phyloP scores from a whole-genome alignment of 2,888 invertebrate genomes.

The Cabera pusaria region DNA sequence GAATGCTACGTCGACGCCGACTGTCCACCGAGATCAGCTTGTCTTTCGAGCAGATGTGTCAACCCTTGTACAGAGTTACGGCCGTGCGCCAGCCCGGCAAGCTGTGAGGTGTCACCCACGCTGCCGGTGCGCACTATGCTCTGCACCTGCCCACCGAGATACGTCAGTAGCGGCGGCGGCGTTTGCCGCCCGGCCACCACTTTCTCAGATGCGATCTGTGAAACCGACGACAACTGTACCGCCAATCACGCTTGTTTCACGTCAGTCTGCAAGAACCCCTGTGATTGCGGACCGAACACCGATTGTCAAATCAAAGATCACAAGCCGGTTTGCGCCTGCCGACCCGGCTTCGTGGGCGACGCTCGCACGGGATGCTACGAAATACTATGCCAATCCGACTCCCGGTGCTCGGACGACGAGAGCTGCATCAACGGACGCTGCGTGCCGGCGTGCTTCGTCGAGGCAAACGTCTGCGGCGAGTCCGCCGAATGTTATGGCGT shows the following conservation, averaged over 20 bases:
- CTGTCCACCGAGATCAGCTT: constrained; percentile 91
- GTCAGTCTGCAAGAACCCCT: constrained; percentile 92
- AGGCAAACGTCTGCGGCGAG: constrained; percentile 88
- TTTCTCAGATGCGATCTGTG: constrained; percentile 86
- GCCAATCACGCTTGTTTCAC: constrained; percentile 90
- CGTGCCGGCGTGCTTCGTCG: constrained; percentile 89
- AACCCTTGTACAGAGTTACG: constrained; percentile 91
- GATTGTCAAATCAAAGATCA: constrained; percentile 93
- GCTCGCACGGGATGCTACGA: constrained; percentile 91
- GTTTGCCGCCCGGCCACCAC: constrained; percentile 89
- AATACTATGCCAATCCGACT: constrained; percentile 88
- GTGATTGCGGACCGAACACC: constrained; percentile 93
- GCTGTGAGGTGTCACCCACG: constrained; percentile 91
- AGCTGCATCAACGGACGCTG: constrained; percentile 93
- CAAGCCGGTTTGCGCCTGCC: constrained; percentile 94
- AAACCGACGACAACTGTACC: constrained; percentile 90
- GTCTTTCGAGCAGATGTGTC: constrained; percentile 91
- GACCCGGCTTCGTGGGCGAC: constrained; percentile 92
- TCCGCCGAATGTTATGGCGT: constrained; percentile 91
- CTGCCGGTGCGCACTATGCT: constrained; percentile 94
- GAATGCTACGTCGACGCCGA: constrained; percentile 93
- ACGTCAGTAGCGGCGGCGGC: constrained; percentile 93
- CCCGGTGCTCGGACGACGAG: constrained; percentile 92
- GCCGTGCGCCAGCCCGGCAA: constrained; percentile 91
- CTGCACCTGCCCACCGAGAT: constrained; percentile 95